Base-by-base conservation (phyloP, 2,888 invertebrate species). In the Incurvaria masculella region DNA sequence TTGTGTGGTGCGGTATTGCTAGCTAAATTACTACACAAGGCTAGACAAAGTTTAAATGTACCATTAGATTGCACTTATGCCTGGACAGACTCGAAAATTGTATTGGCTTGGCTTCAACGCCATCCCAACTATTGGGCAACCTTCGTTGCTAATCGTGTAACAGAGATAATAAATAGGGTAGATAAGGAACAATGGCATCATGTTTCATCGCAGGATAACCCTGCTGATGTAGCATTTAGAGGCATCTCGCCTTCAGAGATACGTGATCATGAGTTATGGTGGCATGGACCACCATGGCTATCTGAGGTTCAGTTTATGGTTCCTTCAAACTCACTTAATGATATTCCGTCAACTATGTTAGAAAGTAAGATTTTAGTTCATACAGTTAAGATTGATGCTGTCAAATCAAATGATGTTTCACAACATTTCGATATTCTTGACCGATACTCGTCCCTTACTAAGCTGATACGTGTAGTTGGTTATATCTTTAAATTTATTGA, bases 61-160 rank as follows among this genome's bases (percentile, higher is more conserved):
- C 42, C 42, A 8, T 21, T 50, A 27, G 26, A n/a, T 6, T n/a
- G 49, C 21, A 42, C 50, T 3, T 49, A 20, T 33, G 56, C 51
- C 23, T 59, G 54, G 56, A 52, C 56, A 6, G 61, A 61, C 42
- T 60, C 57, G 2, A 53, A 47, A 11, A 54, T 59, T 19, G 52
- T 53, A 10, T 44, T 57, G 4, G 45, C 45, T 2, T 60, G 61
- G 60, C 27, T 59, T 19, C 19, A 27, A 10, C 26, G 50, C 5
- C 21, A 47, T 16, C 51, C 58, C 27, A 42, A 20, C 16, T 44
- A 45, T 8, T 57, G 53, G 55, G 55, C 55, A 49, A 55, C 55
- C 0, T 61, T 58, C 49, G 57, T 60, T 0, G 53, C 53, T 2
- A 57, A 60, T 47, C 38, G 59, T 16, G 53, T 57, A 10, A 33